phyloP scores from a whole-genome alignment of 2,113 vertebrate genomes.

The Enhydra lutris region DNA sequence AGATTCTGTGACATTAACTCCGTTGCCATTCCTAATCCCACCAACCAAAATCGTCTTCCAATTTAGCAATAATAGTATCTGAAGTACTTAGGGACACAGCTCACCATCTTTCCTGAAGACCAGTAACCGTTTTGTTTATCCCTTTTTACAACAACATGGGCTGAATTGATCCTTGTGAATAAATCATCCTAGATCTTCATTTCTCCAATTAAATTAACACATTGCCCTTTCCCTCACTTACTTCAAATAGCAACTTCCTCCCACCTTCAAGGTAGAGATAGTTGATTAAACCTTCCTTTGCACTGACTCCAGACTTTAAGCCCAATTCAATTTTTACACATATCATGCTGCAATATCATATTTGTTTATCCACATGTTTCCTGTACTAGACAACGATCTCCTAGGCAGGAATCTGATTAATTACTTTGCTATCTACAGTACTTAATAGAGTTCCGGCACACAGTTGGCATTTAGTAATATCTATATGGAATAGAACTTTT shows the following conservation, averaged over 20 bases:
- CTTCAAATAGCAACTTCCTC: constrained; percentile 14
- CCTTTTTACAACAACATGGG: neutral
- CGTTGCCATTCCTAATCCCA: neutral
- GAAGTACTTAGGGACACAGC: neutral
- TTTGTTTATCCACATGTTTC: neutral
- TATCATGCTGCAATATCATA: neutral
- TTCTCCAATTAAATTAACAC: neutral
- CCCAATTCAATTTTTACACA: neutral
- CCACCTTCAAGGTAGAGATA: neutral
- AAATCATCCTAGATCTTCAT: neutral
- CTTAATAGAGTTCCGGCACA: neutral
- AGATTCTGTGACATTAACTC: neutral
- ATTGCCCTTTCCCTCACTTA: neutral
- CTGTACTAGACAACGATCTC: neutral
- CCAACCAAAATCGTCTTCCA: neutral
- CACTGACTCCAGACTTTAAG: neutral
- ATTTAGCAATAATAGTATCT: neutral
- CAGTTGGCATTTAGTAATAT: neutral
- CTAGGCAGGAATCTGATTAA: neutral
- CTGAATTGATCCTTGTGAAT: neutral
- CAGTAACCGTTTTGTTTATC: neutral
- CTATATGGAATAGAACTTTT: neutral
- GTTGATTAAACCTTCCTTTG: neutral
- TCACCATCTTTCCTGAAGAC: neutral
- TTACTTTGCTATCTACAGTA: neutral